A percentile compares a stretch with the other conserved stretches of the same genome.
Evolutionary conservation across 1,140 invertebrate genomes (phyloP).

Genomic region (Melipona quadrifasciata): DNA sequence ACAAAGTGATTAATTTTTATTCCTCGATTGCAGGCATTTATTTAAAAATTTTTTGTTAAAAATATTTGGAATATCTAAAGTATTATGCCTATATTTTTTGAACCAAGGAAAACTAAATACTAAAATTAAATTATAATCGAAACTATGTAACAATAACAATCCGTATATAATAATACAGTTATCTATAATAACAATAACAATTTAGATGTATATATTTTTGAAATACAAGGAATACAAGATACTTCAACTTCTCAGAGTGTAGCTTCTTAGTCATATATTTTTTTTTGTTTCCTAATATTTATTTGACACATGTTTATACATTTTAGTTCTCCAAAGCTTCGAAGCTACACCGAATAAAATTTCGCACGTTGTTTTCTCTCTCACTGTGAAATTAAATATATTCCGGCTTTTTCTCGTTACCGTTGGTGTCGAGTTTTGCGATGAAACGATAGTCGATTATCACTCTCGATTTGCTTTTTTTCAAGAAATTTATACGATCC

Average conservation of each 20-base stretch:
- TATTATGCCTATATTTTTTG: not conserved
- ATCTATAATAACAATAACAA: not conserved
- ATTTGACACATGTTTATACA: not conserved
- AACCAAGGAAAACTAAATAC: not conserved
- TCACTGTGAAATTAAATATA: not conserved
- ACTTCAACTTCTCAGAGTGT: not conserved
- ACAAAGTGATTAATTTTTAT: not conserved
- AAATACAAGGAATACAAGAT: not conserved
- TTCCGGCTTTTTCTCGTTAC: not conserved
- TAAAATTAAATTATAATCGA: not conserved
- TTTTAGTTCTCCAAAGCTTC: not conserved
- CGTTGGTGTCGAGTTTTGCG: conserved; percentile 41
- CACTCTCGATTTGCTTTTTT: conserved; percentile 19
- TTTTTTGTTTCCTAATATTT: not conserved
- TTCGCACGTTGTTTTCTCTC: not conserved
- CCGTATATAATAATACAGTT: too few species aligned
- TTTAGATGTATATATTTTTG: not conserved
- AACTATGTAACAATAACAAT: too few species aligned
- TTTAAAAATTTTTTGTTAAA: not conserved
- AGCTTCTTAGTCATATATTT: rapidly evolving
- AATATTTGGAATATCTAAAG: not conserved
- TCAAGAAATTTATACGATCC: conserved; percentile 24
- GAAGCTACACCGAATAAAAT: too few species aligned
- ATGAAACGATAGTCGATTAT: conserved; percentile 26
- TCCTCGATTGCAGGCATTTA: not conserved